Conservation (phyloP, 2,797 vertebrate species). For the Ambastaia sidthimunki region DNA sequence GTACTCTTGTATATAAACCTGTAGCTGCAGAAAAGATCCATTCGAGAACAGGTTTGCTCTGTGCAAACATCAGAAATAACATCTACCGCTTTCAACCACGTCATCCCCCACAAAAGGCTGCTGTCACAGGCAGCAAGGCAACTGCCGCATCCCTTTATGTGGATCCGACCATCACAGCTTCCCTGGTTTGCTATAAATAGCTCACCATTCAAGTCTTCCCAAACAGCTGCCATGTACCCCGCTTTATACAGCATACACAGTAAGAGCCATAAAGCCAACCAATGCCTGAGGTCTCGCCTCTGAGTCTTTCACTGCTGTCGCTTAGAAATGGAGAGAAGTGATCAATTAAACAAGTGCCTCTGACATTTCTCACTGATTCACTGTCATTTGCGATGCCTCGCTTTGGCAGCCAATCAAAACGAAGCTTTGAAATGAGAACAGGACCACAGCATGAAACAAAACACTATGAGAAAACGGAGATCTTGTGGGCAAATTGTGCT, state of each 20-base stretch:
- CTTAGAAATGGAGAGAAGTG: neutral
- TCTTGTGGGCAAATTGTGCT: too few species aligned
- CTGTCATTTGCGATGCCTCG: neutral
- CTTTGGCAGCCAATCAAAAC: neutral
- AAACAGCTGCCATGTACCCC: slow-evolving; percentile 32
- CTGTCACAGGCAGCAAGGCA: slow-evolving; percentile 38
- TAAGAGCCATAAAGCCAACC: neutral
- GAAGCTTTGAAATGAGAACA: neutral
- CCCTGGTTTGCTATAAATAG: slow-evolving; percentile 73
- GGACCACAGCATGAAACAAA: neutral
- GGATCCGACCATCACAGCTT: slow-evolving; percentile 64
- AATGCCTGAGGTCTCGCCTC: neutral
- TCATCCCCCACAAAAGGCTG: slow-evolving; percentile 5
- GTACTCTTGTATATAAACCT: neutral
- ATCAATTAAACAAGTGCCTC: neutral
- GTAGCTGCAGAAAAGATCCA: slow-evolving; percentile 4
- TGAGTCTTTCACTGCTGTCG: neutral
- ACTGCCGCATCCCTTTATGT: slow-evolving; percentile 51
- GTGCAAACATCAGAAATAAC: neutral
- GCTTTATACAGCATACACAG: slow-evolving; percentile 12
- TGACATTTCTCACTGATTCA: neutral
- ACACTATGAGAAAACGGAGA: neutral
- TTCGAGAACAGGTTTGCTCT: neutral
- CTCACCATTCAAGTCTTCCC: slow-evolving; percentile 69
- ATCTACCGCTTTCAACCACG: slow-evolving; percentile 26